These are phyloP conservation scores for Halesus radiatus DNA, from an alignment of 1,140 invertebrate species.

Conservation along the genomic window DNA sequence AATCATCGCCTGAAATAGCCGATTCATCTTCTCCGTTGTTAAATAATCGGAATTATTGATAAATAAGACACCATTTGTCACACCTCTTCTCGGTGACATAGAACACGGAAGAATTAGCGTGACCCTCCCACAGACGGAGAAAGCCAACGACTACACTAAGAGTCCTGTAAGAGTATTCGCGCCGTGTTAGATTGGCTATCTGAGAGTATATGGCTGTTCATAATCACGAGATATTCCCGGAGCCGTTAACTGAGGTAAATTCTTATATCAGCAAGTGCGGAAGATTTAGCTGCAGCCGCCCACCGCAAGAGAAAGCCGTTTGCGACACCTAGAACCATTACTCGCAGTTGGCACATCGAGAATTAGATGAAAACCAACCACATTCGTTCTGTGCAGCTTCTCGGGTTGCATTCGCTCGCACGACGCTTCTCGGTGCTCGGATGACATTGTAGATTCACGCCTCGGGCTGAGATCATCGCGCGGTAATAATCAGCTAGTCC, in stretches of 20 bases:
- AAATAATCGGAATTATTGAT: too few species aligned
- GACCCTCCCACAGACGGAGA: constrained; percentile 17
- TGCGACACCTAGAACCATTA: constrained; percentile 48
- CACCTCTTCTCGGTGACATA: background rate
- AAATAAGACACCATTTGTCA: too few species aligned
- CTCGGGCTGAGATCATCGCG: background rate
- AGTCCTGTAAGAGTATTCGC: constrained; percentile 5
- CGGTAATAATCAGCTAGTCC: background rate
- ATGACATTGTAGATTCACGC: background rate
- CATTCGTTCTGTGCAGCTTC: constrained; percentile 2
- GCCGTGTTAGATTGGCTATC: background rate
- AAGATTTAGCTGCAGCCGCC: constrained; percentile 43
- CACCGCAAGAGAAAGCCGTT: constrained; percentile 50
- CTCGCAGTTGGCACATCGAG: background rate
- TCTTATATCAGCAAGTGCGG: constrained; percentile 38
- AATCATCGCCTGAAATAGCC: background rate
- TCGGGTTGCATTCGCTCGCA: constrained; percentile 10
- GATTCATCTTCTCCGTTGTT: too few species aligned
- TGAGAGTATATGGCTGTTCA: background rate
- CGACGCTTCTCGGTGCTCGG: background rate
- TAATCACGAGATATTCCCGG: constrained; percentile 31
- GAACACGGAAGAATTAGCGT: constrained; percentile 33
- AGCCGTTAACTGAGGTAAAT: constrained; percentile 27
- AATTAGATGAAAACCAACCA: constrained; percentile 36
- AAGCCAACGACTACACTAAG: background rate